phyloP scores from a whole-genome alignment of 2,888 invertebrate genomes.

The Philereme vetulata region DNA sequence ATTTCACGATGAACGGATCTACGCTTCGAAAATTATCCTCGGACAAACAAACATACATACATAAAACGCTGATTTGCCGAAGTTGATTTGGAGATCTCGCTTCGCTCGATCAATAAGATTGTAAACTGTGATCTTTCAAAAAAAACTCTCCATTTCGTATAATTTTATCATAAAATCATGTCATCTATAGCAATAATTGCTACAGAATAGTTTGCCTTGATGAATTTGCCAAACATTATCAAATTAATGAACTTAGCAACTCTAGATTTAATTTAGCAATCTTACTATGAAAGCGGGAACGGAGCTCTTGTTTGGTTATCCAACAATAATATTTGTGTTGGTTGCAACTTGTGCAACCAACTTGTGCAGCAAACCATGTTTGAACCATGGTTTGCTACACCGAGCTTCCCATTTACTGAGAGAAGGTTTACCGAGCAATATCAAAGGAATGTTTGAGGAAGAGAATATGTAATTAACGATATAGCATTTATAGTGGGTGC shows the following conservation, averaged over 20 bases:
- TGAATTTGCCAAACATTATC: constrained; percentile 30
- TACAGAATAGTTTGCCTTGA: no score
- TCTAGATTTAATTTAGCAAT: constrained; percentile 51
- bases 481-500: neutral
- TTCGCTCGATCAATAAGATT: no score
- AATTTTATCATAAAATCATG: no score
- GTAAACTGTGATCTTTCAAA: no score
- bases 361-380: constrained; percentile 42
- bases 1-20: no score
- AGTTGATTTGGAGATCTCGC: no score
- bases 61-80: no score
- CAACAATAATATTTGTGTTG: constrained; percentile 62
- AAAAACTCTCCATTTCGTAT: no score
- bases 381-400: constrained; percentile 22
- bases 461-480: neutral
- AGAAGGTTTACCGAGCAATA: constrained; percentile 1
- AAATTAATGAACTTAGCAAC: constrained; percentile 22
- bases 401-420: constrained; percentile 12
- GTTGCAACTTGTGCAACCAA: constrained; percentile 39
- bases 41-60: no score
- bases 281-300: constrained; percentile 39
- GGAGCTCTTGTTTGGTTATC: constrained; percentile 54
- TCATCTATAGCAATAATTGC: no score
- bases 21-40: no score
- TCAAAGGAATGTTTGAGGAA: neutral